These are phyloP conservation scores for Dimorphilus gyrociliatus DNA, from an alignment of 2,888 invertebrate species.

Conservation along the genomic window DNA sequence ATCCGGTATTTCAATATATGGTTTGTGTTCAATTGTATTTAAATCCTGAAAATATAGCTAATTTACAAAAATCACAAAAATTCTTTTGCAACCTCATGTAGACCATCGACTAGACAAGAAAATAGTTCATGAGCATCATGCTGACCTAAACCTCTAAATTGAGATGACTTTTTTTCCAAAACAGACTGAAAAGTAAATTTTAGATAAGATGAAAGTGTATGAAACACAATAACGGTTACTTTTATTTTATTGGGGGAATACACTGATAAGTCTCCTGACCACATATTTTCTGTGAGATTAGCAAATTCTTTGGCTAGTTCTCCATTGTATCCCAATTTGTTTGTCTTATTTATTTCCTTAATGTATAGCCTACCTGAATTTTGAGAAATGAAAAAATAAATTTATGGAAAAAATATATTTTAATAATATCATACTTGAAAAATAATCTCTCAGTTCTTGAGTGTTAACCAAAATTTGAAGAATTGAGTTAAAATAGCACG, in stretches of 20 bases:
- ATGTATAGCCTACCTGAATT: conserved; percentile 26
- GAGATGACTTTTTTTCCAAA: conserved; percentile 37
- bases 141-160: conserved; percentile 43
- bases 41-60: conserved; percentile 26
- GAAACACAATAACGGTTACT: conserved; percentile 13
- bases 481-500: conserved; percentile 44
- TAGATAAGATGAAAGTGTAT: no score
- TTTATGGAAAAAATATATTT: not conserved
- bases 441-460: conserved; percentile 40
- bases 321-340: conserved; percentile 40
- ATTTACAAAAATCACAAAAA: not conserved
- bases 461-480: conserved; percentile 42
- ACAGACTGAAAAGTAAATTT: not conserved
- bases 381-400: not conserved
- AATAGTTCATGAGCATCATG: conserved; percentile 45
- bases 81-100: conserved; percentile 25
- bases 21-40: conserved; percentile 37
- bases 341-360: conserved; percentile 39
- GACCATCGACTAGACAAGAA: conserved; percentile 38
- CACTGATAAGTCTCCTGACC: conserved; percentile 37
- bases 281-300: conserved; percentile 38
- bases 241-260: conserved; percentile 40
- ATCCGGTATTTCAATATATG: conserved; percentile 31
- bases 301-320: conserved; percentile 40
- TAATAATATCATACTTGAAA: conserved; percentile 27